A percentile compares a stretch with the other conserved stretches of the same genome.
Evolutionary conservation across 2,888 invertebrate species (phyloP).

Genomic region (Megamerina dolium): DNA sequence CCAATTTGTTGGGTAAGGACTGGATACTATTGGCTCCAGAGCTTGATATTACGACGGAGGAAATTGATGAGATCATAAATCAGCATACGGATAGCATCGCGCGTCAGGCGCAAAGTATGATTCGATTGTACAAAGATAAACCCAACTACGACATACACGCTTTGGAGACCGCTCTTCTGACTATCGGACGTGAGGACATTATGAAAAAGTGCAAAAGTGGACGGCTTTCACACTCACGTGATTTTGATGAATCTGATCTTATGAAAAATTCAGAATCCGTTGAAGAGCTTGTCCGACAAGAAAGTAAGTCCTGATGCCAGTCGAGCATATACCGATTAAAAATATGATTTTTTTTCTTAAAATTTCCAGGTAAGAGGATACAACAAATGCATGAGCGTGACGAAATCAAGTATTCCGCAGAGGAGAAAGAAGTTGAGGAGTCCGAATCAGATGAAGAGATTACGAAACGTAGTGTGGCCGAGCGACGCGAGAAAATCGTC

Average conservation of each 20-base stretch:
- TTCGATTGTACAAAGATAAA: conserved; percentile 56
- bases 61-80: conserved; percentile 67
- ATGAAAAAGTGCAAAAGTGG: conserved; percentile 70
- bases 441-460: conserved; percentile 59
- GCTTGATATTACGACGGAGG: conserved; percentile 64
- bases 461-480: conserved; percentile 67
- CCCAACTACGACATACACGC: conserved; percentile 50
- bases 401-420: conserved; percentile 72
- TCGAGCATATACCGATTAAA: background rate
- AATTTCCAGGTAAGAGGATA: conserved; percentile 40
- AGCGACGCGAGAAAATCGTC: conserved; percentile 68
- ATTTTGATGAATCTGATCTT: conserved; percentile 58
- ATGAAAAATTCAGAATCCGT: conserved; percentile 61
- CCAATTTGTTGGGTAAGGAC: conserved; percentile 65
- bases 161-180: conserved; percentile 75
- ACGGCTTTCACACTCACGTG: conserved; percentile 40
- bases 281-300: conserved; percentile 47
- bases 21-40: conserved; percentile 67
- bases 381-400: conserved; percentile 54
- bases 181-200: conserved; percentile 87
- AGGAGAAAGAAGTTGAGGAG: conserved; percentile 67
- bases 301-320: conserved; percentile 33
- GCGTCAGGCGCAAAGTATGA: conserved; percentile 69
- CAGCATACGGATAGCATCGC: conserved; percentile 68
- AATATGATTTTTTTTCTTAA: background rate